Evolutionary conservation across 2,113 vertebrate genomes (phyloP), one percentile per base, ranked within the genome.

Genomic region (Nycticorax nycticorax): DNA sequence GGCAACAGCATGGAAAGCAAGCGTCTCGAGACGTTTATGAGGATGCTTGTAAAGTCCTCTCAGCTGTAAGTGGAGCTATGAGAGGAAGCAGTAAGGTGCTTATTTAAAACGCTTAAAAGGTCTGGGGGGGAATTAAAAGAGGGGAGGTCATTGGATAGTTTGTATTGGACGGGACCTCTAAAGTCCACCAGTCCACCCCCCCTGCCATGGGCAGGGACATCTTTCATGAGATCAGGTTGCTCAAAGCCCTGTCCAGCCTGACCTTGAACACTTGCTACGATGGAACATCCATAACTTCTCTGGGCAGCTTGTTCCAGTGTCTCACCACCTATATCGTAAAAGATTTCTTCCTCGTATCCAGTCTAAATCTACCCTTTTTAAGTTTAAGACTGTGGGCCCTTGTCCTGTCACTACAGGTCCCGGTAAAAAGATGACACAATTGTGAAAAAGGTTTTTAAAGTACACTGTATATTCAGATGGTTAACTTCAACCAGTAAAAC

Each of bases 241-340:
- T 81, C 50, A 66, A 53, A 85, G 10, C 18, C 3, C 3, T 0
- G 1, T 67, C 30, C 23, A 59, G 0, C 8, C 0, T 81, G 37
- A 8, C 50, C 64, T 62, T 59, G 69, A 89, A n/a, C 14, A 20
- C 13, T 28, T 74, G 6, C 10, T 8, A 3, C 14, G 10, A 20
- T 39, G 18, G 18, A 10, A 23, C 9, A 11, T 77, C 33, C 6
- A 1, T 27, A 67, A 14, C 9, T 81, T 74, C 45, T 74, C 21
- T 48, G 23, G 21, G 14, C 10, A 77, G 5, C 21, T 14, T 35
- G 6, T 62, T 47, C 8, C 16, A n/a, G 47, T 50, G 21, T 33
- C 32, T 82, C 8, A 12, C 63, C 22, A 53, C 47, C 26, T n/a
- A 55, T 3, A 3, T 13, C 21, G 16, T 60, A 45, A 74, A 66